phyloP scores from a whole-genome alignment of 2,797 vertebrate genomes.

The Ispidina lecontei region DNA sequence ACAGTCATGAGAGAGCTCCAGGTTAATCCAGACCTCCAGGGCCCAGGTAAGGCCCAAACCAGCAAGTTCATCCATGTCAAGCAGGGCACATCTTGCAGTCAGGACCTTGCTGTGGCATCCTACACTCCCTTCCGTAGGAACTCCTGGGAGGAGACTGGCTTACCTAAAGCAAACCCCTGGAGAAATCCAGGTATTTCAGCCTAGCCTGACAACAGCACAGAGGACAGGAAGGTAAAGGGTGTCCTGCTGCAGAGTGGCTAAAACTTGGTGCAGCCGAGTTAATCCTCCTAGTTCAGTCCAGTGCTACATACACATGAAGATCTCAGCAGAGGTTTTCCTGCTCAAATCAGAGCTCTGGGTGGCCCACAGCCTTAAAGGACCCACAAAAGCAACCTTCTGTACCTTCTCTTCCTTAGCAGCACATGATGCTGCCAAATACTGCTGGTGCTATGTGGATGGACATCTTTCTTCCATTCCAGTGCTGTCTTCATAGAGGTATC shows the following conservation, averaged over 20 bases:
- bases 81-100: neutral
- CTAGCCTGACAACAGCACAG: fast-evolving
- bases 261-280: neutral
- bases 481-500: neutral
- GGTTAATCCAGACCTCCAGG: neutral
- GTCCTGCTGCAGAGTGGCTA: neutral
- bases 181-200: neutral
- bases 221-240: neutral
- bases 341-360: neutral
- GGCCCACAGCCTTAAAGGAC: neutral
- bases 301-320: neutral
- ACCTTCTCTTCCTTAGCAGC: neutral
- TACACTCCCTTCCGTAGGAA: fast-evolving
- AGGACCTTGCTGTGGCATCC: neutral
- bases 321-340: neutral
- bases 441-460: fast-evolving
- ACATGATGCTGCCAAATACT: fast-evolving
- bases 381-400: neutral
- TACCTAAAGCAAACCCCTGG: neutral
- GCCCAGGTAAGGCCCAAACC: neutral
- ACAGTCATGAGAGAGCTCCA: fast-evolving
- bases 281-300: neutral
- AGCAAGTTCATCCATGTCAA: fast-evolving
- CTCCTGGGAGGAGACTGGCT: neutral
- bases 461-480: neutral